A percentile compares a stretch with the other conserved stretches of the same genome.
Evolutionary conservation across 2,797 vertebrate species (phyloP).

Genomic region (Pseudotriccus pelzelni): DNA sequence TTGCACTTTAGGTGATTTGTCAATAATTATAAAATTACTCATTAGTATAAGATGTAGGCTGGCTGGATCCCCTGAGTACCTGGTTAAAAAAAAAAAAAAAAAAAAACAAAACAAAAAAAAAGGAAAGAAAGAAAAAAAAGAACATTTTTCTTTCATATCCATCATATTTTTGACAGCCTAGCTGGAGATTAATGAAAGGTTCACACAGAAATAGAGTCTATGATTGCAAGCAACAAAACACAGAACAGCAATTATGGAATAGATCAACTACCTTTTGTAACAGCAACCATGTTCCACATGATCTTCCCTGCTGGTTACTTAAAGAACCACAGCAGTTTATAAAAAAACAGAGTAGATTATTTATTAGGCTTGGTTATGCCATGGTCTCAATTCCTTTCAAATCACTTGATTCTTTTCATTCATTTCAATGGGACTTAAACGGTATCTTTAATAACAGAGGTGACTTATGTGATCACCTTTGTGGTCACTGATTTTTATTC

Average conservation of each 20-base stretch:
- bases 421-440: neutral
- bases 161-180: slow-evolving; percentile 75
- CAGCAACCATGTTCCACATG: neutral
- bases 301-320: neutral
- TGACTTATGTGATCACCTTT: neutral
- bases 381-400: neutral
- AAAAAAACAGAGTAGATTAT: neutral
- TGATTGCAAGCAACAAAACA: slow-evolving; percentile 4
- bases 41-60: neutral
- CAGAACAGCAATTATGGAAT: slow-evolving; percentile 1
- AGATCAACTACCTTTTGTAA: neutral
- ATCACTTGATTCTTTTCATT: neutral
- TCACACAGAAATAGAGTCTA: slow-evolving; percentile 34
- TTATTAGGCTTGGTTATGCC: neutral
- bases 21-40: slow-evolving; percentile 29
- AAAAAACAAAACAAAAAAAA: neutral
- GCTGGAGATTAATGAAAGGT: slow-evolving; percentile 77
- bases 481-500: neutral
- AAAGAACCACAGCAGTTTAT: neutral
- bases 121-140: neutral
- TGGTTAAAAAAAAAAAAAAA: neutral
- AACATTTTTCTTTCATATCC: slow-evolving; percentile 55
- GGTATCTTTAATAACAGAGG: neutral
- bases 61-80: slow-evolving; percentile 34
- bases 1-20: slow-evolving; percentile 7